Evolutionary conservation across 2,888 invertebrate genomes (phyloP).

Genomic region (Emesis russula): DNA sequence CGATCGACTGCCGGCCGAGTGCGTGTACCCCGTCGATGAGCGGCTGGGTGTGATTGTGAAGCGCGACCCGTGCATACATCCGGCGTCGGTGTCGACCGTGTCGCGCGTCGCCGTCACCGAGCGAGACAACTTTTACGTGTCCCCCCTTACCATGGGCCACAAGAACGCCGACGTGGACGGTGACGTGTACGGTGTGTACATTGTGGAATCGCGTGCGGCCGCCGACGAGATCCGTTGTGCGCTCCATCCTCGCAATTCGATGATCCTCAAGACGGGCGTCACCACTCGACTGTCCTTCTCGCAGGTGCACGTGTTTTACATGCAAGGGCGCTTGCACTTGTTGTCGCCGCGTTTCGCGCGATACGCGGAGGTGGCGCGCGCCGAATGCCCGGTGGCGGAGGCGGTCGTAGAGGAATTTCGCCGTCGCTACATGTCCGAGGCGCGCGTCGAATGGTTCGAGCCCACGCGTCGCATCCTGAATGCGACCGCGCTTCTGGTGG

Average conservation of each 20-base stretch:
- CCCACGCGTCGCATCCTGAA: neutral
- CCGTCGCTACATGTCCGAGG: conserved; percentile 4
- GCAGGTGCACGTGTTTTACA: conserved; percentile 20
- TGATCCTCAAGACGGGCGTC: conserved; percentile 24
- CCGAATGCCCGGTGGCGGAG: neutral
- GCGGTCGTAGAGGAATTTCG: conserved; percentile 4
- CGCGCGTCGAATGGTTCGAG: neutral
- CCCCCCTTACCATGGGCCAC: conserved; percentile 15
- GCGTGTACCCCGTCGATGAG: conserved; percentile 1
- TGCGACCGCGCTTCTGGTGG: neutral
- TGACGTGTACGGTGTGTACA: conserved; percentile 29
- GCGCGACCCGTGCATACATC: conserved; percentile 5
- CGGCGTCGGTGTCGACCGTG: conserved; percentile 10
- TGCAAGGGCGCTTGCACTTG: conserved; percentile 24
- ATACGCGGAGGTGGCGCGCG: conserved; percentile 21
- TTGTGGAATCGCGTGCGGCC: conserved; percentile 28
- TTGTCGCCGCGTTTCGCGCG: conserved; percentile 18
- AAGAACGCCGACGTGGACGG: conserved; percentile 26
- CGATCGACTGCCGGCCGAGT: conserved; percentile 1
- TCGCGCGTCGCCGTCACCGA: conserved; percentile 5
- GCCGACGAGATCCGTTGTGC: conserved; percentile 25
- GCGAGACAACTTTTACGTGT: conserved; percentile 17
- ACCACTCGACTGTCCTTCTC: conserved; percentile 16
- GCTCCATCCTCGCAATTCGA: conserved; percentile 24
- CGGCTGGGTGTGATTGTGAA: conserved; percentile 6